Evolutionary conservation across 2,797 vertebrate species (phyloP), one percentile per base, ranked within the genome.

Genomic region (Karalla daura): DNA sequence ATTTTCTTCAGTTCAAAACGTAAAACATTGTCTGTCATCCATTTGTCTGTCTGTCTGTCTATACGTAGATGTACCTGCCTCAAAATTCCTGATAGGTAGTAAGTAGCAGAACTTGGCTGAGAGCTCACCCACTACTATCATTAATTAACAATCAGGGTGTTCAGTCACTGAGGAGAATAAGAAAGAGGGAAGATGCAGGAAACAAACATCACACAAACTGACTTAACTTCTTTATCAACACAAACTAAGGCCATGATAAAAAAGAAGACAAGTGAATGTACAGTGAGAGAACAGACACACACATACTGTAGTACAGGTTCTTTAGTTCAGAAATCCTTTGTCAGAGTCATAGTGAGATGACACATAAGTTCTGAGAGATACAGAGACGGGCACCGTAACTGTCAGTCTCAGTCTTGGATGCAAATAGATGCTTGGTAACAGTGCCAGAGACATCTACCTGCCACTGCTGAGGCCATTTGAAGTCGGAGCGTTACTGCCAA

Each of bases 391-490:
- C 39, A 13, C 32, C 5, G 46, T 11, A 32, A 53, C 71, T 76
- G 77, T 85, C 80, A 74, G 65, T 63, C 70, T 72, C 80, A 74
- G 63, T 63, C 70, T 72, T 13, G 4, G 73, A 75, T 75, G 73
- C 80, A 88, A 86, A 88, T 78, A 66, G 60, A 79, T 37, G 35
- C 70, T 63, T 40, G 52, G 70, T 65, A 64, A 36, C 51, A 30
- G 56, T 37, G 51, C 64, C 67, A 77, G 59, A 84, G 67, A 78
- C 76, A 18, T 71, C 80, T 74, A 88, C 80, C 90, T 89, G 87
- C 72, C 79, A 80, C 61, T 33, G 70, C 80, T 67, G 87, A 86
- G 74, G 77, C 78, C 80, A 89, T 91, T 88, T 91, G 80, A 92
- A 90, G 88, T 81, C 59, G 44, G 20, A 71, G 50, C 41, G 61